These are phyloP conservation scores for Taphrorychus bicolor DNA, from an alignment of 2,888 invertebrate genomes.

Conservation along the genomic window DNA sequence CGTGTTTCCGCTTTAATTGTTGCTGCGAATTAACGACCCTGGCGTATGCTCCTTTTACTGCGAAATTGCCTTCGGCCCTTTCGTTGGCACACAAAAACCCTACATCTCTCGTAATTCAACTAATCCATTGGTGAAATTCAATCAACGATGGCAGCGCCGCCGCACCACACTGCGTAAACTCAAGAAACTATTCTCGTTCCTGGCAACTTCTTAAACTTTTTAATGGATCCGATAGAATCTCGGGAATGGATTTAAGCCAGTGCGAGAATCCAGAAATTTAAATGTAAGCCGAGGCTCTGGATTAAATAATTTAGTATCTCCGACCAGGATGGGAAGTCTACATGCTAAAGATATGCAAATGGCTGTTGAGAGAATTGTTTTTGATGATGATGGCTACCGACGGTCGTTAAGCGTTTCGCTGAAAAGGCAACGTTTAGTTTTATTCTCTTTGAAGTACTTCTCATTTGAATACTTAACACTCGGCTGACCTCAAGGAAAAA, in stretches of 20 bases:
- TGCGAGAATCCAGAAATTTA: slow-evolving; percentile 27
- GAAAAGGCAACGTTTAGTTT: background rate
- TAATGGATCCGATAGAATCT: slow-evolving; percentile 31
- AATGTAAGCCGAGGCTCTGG: slow-evolving; percentile 28
- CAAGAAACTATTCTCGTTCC: slow-evolving; percentile 22
- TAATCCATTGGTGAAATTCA: slow-evolving; percentile 25
- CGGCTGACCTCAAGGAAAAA: slow-evolving; percentile 7
- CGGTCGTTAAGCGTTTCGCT: background rate
- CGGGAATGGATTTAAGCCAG: slow-evolving; percentile 19
- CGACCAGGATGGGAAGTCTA: slow-evolving; percentile 18
- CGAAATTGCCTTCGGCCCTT: background rate
- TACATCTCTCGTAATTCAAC: slow-evolving; percentile 4
- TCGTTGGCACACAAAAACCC: background rate
- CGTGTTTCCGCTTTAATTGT: slow-evolving; percentile 8
- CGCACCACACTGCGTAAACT: slow-evolving; percentile 23
- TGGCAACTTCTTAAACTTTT: slow-evolving; percentile 29
- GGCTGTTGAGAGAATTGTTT: slow-evolving; percentile 27
- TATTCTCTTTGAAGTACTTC: slow-evolving; percentile 16
- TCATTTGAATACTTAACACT: slow-evolving; percentile 21
- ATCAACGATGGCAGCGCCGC: slow-evolving; percentile 8
- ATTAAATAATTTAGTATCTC: slow-evolving; percentile 34
- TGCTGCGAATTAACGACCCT: background rate
- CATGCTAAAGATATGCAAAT: slow-evolving; percentile 35
- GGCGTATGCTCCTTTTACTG: background rate
- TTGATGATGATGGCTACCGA: background rate